Evolutionary conservation across 2,888 invertebrate species (phyloP).

Genomic region (Acleris laterana): DNA sequence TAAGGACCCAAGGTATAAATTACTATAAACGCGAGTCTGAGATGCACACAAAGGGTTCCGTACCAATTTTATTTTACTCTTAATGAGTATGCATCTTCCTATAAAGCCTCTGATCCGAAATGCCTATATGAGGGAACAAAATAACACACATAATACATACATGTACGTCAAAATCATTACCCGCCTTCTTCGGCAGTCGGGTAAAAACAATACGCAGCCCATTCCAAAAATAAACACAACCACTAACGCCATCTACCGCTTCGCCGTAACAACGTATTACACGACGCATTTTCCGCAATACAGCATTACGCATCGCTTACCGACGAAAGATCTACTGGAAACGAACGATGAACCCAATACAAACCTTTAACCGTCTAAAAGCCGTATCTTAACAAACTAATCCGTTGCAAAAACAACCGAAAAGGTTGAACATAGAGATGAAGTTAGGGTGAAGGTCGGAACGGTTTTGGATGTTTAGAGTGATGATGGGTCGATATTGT

Average conservation of each 20-base stretch:
- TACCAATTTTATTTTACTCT: too few species aligned
- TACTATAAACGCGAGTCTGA: too few species aligned
- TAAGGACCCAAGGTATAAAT: too few species aligned
- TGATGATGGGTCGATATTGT: constrained; percentile 9
- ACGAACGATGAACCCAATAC: constrained; percentile 36
- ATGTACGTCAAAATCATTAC: neutral
- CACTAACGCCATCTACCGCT: neutral
- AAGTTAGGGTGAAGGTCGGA: neutral
- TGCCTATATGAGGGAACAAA: too few species aligned
- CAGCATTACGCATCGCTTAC: constrained; percentile 27
- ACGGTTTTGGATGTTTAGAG: neutral
- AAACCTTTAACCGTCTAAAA: neutral
- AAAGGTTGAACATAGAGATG: constrained; percentile 4
- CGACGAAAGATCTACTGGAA: constrained; percentile 25
- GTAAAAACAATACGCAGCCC: neutral
- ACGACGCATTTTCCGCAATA: constrained; percentile 21
- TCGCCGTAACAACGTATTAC: neutral
- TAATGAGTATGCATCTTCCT: too few species aligned
- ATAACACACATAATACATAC: neutral
- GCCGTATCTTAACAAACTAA: neutral
- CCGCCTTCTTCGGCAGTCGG: neutral
- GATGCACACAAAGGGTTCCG: too few species aligned
- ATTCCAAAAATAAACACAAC: neutral
- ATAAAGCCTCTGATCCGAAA: too few species aligned
- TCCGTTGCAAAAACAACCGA: neutral